Evolutionary conservation across 2,797 vertebrate genomes (phyloP), one percentile per base, ranked within the genome.

Genomic region (Sebastes hubbsi): DNA sequence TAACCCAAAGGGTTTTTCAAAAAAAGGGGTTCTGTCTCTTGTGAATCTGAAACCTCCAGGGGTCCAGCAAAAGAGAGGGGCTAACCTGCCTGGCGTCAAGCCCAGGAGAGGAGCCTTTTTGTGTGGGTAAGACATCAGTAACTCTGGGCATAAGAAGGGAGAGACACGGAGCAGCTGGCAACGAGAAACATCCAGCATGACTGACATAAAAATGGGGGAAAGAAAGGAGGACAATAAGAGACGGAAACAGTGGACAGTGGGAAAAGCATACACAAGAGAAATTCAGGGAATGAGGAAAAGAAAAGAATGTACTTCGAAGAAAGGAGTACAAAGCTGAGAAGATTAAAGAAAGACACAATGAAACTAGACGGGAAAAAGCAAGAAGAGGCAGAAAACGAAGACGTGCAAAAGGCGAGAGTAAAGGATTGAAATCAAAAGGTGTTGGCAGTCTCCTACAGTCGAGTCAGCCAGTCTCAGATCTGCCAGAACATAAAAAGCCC

Each of bases 11-110:
- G 46, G 63, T 72, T 77, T 74, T 66, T 5, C 29, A 77, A 85
- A 78, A 75, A 56, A 79, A 65, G 66, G 29, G 78, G 72, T 86
- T 89, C 54, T 80, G 80, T 89, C 81, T 81, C 69, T 85, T 87
- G 79, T 85, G 84, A 88, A 89, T 91, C 81, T 75, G 34, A 90
- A 83, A 84, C 65, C 89, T 85, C 81, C 86, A 85, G 91, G 88
- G 92, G 87, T 89, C 80, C 78, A 25, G 67, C 75, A 54, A 83
- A 84, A 88, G 25, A 89, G 79, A 86, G 80, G 80, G 84, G 81
- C 78, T 91, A 93, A 95, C 93, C 93, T 89, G 94, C 81, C 86
- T 92, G 94, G 93, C 87, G 38, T 85, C 52, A 63, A 87, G 89
- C 92, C 92, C 89, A 90, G 88, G 72, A 89, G 78, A 85, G 80